A percentile compares a stretch with the other conserved stretches of the same genome.
Conservation (phyloP, 2,797 vertebrate species). For the Pipistrellus kuhlii region DNA sequence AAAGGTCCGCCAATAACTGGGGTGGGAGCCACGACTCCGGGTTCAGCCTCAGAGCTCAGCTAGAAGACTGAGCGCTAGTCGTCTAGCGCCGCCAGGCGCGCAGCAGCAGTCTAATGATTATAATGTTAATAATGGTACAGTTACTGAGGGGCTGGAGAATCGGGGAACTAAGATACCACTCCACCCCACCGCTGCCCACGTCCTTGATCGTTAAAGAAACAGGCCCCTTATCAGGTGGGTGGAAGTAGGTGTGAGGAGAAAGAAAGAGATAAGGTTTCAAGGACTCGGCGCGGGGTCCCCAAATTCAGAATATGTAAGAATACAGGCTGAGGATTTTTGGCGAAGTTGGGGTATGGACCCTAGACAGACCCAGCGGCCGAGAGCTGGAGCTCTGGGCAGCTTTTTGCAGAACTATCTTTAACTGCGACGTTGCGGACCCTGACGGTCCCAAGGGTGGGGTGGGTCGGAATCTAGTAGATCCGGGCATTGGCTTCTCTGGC, state of each 20-base stretch:
- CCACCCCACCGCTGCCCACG: neutral
- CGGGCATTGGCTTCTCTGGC: neutral
- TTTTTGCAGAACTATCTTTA: neutral
- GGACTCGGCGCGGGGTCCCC: neutral
- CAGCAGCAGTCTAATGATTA: neutral
- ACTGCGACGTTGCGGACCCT: neutral
- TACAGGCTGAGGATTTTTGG: neutral
- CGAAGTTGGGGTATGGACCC: neutral
- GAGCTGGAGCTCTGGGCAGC: neutral
- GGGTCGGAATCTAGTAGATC: neutral
- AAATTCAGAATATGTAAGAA: neutral
- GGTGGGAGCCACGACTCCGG: neutral
- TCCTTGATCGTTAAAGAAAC: conserved; percentile 75
- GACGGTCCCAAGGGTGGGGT: rapidly evolving
- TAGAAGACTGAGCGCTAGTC: neutral
- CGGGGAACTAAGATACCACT: neutral
- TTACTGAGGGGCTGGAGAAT: neutral
- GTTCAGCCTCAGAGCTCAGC: neutral
- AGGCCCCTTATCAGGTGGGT: conserved; percentile 47
- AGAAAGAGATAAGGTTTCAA: neutral
- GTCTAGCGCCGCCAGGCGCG: neutral
- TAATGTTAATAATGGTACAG: conserved; percentile 30
- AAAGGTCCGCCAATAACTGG: neutral
- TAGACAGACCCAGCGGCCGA: neutral
- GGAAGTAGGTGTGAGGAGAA: neutral